Percentiles rank a stretch among this genome's conserved stretches.
phyloP scores from a whole-genome alignment of 2,888 invertebrate species.

The Drosophila stalkeri region DNA sequence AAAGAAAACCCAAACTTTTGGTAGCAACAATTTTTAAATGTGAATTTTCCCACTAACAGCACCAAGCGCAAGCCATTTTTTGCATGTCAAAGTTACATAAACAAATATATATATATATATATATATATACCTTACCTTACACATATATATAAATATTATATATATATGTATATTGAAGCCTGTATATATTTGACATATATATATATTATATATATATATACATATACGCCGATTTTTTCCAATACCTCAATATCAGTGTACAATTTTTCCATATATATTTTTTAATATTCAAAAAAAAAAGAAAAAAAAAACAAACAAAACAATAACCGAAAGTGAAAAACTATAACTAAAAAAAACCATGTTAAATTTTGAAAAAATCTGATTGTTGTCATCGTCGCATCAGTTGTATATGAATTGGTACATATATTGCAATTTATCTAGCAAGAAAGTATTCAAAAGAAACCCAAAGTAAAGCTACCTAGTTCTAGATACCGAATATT shows the following conservation, averaged over 20 bases:
- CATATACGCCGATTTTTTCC: constrained; percentile 78
- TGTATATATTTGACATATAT: constrained; percentile 56
- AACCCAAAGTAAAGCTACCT: constrained; percentile 34
- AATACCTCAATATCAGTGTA: constrained; percentile 80
- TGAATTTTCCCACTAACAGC: constrained; percentile 72
- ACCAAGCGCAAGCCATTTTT: constrained; percentile 79
- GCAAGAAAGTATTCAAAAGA: constrained; percentile 27
- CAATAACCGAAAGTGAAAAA: constrained; percentile 31
- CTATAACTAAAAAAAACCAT: constrained; percentile 24
- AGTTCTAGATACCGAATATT: constrained; percentile 49
- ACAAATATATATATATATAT: constrained; percentile 30
- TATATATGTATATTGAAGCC: constrained; percentile 33
- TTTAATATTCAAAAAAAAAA: constrained; percentile 57
- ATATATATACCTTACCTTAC: constrained; percentile 29
- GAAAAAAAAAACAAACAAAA: constrained; percentile 13
- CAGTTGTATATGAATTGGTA: constrained; percentile 53
- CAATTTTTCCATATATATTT: constrained; percentile 78
- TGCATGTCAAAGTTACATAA: constrained; percentile 73
- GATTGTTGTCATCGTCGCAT: constrained; percentile 75
- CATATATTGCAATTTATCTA: constrained; percentile 59
- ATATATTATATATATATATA: constrained; percentile 26
- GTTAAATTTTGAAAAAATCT: constrained; percentile 71
- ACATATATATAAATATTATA: constrained; percentile 24
- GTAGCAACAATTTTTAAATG: constrained; percentile 54
- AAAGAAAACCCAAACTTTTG: constrained; percentile 33